Evolutionary conservation across 2,888 invertebrate species (phyloP).

Genomic region (Drosophila stalkeri): DNA sequence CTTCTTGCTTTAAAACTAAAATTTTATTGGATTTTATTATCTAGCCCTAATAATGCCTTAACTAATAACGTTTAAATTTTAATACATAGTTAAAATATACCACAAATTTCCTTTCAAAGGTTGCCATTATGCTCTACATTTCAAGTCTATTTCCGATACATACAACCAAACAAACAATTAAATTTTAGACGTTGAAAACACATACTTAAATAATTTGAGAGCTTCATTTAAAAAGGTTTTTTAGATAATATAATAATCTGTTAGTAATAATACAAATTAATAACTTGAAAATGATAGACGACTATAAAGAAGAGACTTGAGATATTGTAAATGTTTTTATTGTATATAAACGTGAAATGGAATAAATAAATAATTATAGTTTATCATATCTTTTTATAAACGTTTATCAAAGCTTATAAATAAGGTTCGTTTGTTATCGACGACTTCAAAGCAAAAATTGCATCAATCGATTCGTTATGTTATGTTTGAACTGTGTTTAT

Average conservation of each 20-base stretch:
- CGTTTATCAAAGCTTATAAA: slow-evolving; percentile 42
- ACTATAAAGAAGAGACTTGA: not conserved
- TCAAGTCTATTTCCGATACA: too few relatives aligned
- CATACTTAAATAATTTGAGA: not conserved
- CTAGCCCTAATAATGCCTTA: too few relatives aligned
- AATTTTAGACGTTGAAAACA: not conserved
- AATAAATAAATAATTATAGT: slow-evolving; percentile 36
- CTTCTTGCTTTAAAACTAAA: too few relatives aligned
- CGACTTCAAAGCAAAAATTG: slow-evolving; percentile 38
- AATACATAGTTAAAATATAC: too few relatives aligned
- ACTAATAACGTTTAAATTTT: too few relatives aligned
- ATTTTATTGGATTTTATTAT: too few relatives aligned
- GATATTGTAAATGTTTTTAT: slow-evolving; percentile 26
- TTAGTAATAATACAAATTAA: too few relatives aligned
- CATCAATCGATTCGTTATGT: slow-evolving; percentile 9
- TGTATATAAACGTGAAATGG: slow-evolving; percentile 25
- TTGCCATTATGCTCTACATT: too few relatives aligned
- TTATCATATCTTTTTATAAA: slow-evolving; percentile 45
- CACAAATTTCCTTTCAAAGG: too few relatives aligned
- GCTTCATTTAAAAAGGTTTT: not conserved
- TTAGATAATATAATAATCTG: not conserved
- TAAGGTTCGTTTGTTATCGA: slow-evolving; percentile 41
- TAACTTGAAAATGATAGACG: not conserved
- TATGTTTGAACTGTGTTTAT: slow-evolving; percentile 11
- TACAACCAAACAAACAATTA: too few relatives aligned